Base-by-base conservation (phyloP, 2,113 vertebrate genomes). In the Bubalus kerabau region DNA sequence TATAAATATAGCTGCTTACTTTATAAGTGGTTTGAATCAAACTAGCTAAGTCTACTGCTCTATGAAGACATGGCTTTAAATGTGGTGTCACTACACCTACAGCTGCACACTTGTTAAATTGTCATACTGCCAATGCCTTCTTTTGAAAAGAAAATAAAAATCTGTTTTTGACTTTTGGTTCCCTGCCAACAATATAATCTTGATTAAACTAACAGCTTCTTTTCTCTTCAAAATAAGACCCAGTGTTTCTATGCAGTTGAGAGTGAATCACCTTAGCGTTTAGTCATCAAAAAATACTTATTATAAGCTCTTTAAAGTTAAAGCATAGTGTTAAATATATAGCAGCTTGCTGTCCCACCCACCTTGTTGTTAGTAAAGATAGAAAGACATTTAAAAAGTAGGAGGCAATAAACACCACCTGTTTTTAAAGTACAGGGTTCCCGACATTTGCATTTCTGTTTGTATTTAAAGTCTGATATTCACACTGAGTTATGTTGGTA, bases 191-290 rank as follows among this genome's bases (percentile, higher is more conserved):
- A 98, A 97, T 95, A 92, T 86, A 76, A 95, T 95, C 97, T 97
- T 97, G 93, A 97, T 97, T 97, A 97, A 97, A 88, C 52, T 92
- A 89, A 28, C 40, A 90, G 60, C 23, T 92, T 95, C 90, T 78
- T 85, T 43, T 83, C 40, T 92, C 67, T 96, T 91, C 30, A 81
- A 98, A 95, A 88, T 90, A 93, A 97, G 83, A 90, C 78, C 93
- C 30, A 94, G 94, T 95, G 74, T 90, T 97, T 97, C 93, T 90
- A 28, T 88, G 67, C 28, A 95, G n/a, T 97, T 95, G 76, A 90
- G 62, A 96, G 16, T 98, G 98, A 98, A 97, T 98, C 97, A 98
- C 98, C 95, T 98, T 96, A 87, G 71, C 28, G 81, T 97, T 98
- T 98, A 98, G 91, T 98, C 98, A 98, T 85, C 86, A 97, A 96